Evolutionary conservation across 2,113 vertebrate genomes (phyloP).

Genomic region (Potamarius usumacintae): DNA sequence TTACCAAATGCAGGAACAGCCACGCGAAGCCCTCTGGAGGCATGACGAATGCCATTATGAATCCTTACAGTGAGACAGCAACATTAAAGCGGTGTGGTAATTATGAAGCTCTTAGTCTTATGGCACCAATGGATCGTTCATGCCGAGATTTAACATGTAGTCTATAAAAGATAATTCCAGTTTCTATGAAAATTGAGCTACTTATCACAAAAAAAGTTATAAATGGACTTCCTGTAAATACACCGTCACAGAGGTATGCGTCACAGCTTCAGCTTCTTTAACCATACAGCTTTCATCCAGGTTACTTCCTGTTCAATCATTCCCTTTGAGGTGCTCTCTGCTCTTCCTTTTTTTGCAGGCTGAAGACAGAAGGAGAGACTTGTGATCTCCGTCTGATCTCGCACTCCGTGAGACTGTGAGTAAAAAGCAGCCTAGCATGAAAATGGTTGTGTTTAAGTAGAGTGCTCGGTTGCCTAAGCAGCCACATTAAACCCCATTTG

Average conservation of each 20-base stretch:
- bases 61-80: conserved; percentile 20
- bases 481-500: conserved; percentile 55
- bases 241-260: neutral
- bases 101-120: conserved; percentile 18
- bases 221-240: neutral
- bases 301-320: conserved; percentile 16
- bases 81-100: conserved; percentile 21
- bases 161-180: neutral
- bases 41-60: conserved; percentile 27
- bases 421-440: conserved; percentile 47
- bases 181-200: neutral
- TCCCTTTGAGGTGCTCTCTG: neutral
- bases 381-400: conserved; percentile 54
- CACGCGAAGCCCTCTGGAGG: conserved; percentile 22
- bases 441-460: conserved; percentile 45
- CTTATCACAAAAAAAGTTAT: neutral
- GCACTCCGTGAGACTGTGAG: conserved; percentile 45
- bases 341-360: conserved; percentile 26
- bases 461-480: conserved; percentile 43
- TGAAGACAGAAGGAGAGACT: conserved; percentile 46
- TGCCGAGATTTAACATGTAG: neutral
- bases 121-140: neutral
- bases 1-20: conserved; percentile 10
- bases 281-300: neutral
- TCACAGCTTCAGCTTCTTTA: neutral